Percentiles rank a stretch among this genome's conserved stretches.
Conservation (phyloP, 2,113 vertebrate genomes). For the Eulemur rufifrons region DNA sequence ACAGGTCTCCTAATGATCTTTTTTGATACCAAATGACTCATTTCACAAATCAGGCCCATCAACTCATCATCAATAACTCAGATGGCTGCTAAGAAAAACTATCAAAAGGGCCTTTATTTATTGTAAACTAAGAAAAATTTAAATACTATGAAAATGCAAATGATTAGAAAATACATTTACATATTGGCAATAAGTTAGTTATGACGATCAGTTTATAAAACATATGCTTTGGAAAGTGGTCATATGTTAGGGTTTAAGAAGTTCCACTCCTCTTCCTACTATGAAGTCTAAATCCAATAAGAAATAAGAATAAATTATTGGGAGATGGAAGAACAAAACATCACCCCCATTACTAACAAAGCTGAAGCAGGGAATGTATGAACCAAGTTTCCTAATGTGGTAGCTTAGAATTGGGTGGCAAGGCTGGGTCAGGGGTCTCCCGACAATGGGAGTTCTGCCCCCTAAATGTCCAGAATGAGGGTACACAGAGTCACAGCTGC, state of each 20-base stretch:
- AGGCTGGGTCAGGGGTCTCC: background rate
- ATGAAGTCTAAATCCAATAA: background rate
- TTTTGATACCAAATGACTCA: background rate
- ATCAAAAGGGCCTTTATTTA: background rate
- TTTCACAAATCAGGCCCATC: background rate
- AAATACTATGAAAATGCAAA: background rate
- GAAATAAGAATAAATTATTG: background rate
- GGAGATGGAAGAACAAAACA: background rate
- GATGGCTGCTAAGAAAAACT: background rate
- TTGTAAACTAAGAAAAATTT: background rate
- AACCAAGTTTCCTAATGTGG: background rate
- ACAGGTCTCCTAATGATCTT: background rate
- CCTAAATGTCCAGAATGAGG: background rate
- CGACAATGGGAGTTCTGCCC: accelerated
- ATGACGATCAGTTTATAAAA: background rate
- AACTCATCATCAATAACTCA: background rate
- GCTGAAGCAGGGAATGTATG: no score
- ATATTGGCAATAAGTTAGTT: background rate
- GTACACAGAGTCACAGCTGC: background rate
- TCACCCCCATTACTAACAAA: background rate
- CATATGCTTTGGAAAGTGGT: background rate
- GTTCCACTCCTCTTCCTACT: background rate
- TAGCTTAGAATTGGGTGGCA: background rate
- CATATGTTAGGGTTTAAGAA: background rate
- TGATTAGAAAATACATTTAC: background rate